Evolutionary conservation across 2,113 vertebrate species (phyloP).

Genomic region (Tetraodon nigroviridis): DNA sequence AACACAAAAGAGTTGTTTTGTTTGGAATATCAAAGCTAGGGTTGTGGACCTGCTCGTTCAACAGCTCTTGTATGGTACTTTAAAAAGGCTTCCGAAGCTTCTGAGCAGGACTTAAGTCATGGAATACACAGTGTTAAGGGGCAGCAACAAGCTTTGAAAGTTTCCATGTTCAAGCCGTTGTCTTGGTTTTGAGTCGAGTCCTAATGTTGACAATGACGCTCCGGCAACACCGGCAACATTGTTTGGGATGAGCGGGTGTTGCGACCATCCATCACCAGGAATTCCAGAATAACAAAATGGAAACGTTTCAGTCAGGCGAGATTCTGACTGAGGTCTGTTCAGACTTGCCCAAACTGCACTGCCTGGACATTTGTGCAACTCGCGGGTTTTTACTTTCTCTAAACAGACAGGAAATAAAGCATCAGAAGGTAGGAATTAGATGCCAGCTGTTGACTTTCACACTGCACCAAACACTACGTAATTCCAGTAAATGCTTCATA

Average conservation of each 20-base stretch:
- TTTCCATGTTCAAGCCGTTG: no score
- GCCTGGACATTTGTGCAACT: conserved; percentile 17
- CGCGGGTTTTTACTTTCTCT: conserved; percentile 5
- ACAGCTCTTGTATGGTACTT: no score
- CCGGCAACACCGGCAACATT: conserved; percentile 19
- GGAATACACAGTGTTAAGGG: no score
- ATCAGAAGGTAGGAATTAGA: conserved; percentile 37
- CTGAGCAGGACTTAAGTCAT: no score
- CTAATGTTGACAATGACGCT: conserved; percentile 12
- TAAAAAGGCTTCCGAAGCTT: no score
- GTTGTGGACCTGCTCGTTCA: no score
- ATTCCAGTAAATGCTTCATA: conserved; percentile 39
- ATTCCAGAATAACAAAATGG: conserved; percentile 63
- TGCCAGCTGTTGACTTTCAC: conserved; percentile 55
- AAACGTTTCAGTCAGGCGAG: conserved; percentile 37
- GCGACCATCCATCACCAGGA: conserved; percentile 38
- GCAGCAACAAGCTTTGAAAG: no score
- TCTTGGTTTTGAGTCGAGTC: conserved; percentile 10
- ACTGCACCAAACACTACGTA: conserved; percentile 15
- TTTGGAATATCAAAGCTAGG: no score
- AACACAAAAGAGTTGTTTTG: no score
- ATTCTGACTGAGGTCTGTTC: conserved; percentile 24
- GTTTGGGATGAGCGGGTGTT: conserved; percentile 14
- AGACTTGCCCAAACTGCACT: conserved; percentile 50
- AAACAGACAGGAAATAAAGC: conserved; percentile 28